Base-by-base conservation (phyloP, 35 echinoderm and acorn worm genomes). In the Lytechinus variegatus region DNA sequence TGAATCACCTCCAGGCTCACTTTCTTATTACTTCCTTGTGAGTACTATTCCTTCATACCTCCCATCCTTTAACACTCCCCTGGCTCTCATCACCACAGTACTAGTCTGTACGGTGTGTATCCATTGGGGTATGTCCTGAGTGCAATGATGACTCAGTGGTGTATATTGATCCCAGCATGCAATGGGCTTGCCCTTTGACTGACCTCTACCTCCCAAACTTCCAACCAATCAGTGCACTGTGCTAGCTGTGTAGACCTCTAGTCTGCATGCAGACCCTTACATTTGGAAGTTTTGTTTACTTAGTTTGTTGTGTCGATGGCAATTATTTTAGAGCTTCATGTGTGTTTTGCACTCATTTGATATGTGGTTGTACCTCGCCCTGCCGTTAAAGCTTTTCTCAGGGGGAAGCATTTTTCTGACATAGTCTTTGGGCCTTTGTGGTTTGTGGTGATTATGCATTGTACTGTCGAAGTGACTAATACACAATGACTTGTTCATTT, bases 181-280 rank as follows among this genome's bases (percentile, higher is more conserved):
- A 79, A 24, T 79, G 66, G 66, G 66, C 66, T 27, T 79, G 66
- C 66, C 66, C 66, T 79, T 8, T 79, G 66, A n/a, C 3, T 79
- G 66, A 79, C 66, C 66, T 24, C 66, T 79, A 24, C 19, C 66
- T 24, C 7, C 19, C 19, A 79, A 79, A 79, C 66, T 79, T 79
- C 66, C 66, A 79, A 79, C 66, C 66, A 79, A 79, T 79, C 66
- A 79, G 66, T 79, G 66, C 66, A 79, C 66, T 79, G 66, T n/a
- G 8, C 66, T 79, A 10, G 56, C 56, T 79, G 66, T 79, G n/a
- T 24, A 79, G 66, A 24, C 13, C 9, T 58, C 9, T 10, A 58
- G 56, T 58, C 56, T 58, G 9, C 13, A 58, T 8, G 9, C 56
- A 58, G 56, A 58, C 56, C 5, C 56, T 58, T 58, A 13, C 9